Evolutionary conservation across 2,797 vertebrate genomes (phyloP).

Genomic region (Schizothorax lantsangensis): DNA sequence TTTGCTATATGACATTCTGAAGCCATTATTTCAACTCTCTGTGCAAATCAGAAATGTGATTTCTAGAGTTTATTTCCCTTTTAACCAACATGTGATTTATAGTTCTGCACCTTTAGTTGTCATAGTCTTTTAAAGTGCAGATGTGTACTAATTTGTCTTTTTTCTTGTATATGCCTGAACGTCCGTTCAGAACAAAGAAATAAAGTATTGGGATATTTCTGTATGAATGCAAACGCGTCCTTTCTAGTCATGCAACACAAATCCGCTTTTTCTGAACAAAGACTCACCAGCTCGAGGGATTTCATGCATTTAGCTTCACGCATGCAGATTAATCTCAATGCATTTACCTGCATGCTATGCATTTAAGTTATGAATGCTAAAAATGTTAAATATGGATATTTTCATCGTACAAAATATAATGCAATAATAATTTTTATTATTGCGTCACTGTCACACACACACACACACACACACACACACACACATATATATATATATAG

Average conservation of each 20-base stretch:
- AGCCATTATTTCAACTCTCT: slow-evolving; percentile 2
- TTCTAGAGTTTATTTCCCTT: slow-evolving; percentile 32
- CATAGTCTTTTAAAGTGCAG: slow-evolving; percentile 25
- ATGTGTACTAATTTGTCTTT: slow-evolving; percentile 53
- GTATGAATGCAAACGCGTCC: slow-evolving; percentile 25
- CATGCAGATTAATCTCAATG: background rate
- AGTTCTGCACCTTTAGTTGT: slow-evolving; percentile 45
- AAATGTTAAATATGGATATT: background rate
- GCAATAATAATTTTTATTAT: background rate
- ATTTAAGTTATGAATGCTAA: background rate
- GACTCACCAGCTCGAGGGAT: background rate
- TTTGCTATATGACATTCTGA: background rate
- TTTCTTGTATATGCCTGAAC: slow-evolving; percentile 49
- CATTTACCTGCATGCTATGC: background rate
- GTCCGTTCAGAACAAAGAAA: slow-evolving; percentile 55
- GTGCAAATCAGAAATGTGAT: slow-evolving; percentile 29
- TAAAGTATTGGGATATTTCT: slow-evolving; percentile 60
- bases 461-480: no score
- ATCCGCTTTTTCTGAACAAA: background rate
- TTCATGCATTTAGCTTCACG: background rate
- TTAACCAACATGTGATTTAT: slow-evolving; percentile 8
- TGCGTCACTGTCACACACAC: background rate
- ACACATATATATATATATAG: no score
- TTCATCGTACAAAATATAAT: background rate
- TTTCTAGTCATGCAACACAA: background rate